Evolutionary conservation across 2,113 vertebrate species (phyloP).

Genomic region (Oryzias celebensis): DNA sequence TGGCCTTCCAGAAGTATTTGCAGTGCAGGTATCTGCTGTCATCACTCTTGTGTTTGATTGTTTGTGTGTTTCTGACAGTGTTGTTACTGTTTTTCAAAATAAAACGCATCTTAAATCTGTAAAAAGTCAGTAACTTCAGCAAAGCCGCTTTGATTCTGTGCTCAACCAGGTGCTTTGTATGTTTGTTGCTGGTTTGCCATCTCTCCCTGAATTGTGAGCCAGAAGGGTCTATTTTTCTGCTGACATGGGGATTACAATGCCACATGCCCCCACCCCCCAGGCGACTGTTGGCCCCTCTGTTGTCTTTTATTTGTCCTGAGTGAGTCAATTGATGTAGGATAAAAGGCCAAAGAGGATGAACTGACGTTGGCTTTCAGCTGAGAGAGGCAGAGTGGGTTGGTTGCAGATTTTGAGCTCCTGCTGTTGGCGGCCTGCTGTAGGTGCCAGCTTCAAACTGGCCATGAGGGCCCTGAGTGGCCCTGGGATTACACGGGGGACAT

Average conservation of each 20-base stretch:
- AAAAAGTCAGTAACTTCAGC: not conserved
- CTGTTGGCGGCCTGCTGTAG: conserved; percentile 53
- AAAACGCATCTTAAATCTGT: not conserved
- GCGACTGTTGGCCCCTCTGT: conserved; percentile 77
- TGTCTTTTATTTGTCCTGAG: conserved; percentile 69
- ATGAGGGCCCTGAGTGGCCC: conserved; percentile 61
- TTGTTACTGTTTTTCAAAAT: conserved; percentile 6
- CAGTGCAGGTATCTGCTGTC: conserved; percentile 54
- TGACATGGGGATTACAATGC: conserved; percentile 81
- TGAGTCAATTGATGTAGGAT: conserved; percentile 77
- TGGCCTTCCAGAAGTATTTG: conserved; percentile 57
- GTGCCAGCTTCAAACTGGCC: conserved; percentile 59
- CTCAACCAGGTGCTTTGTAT: conserved; percentile 37
- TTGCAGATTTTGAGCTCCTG: conserved; percentile 19
- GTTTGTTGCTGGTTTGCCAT: conserved; percentile 45
- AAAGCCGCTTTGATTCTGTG: conserved; percentile 3
- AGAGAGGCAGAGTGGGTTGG: conserved; percentile 31
- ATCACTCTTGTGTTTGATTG: conserved; percentile 20
- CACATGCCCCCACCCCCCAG: conserved; percentile 56
- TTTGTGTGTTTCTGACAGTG: not conserved
- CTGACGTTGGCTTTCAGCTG: conserved; percentile 75
- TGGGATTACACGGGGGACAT: conserved; percentile 41
- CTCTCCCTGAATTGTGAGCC: conserved; percentile 58
- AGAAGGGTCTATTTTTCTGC: conserved; percentile 63
- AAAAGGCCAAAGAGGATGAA: conserved; percentile 79